Percentiles rank a stretch among this genome's conserved stretches.
These are phyloP conservation scores for Rousettus madagascariensis DNA, from an alignment of 2,797 vertebrate genomes.

Conservation along the genomic window DNA sequence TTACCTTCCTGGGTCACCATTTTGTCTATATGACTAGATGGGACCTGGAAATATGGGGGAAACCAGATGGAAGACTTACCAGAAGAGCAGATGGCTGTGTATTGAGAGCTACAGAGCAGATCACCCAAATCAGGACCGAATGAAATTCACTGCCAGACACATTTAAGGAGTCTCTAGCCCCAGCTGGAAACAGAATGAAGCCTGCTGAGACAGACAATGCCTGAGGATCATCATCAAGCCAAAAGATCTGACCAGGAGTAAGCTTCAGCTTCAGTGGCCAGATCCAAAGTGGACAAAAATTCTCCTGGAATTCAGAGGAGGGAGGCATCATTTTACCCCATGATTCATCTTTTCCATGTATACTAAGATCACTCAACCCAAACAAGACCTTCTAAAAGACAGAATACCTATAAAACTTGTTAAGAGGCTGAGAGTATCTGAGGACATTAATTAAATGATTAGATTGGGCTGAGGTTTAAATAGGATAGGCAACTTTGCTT, in stretches of 20 bases:
- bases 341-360: not conserved
- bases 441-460: not conserved
- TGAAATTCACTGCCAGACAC: slow-evolving; percentile 6
- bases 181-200: slow-evolving; percentile 3
- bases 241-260: not conserved
- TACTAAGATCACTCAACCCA: not conserved
- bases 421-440: not conserved
- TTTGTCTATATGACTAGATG: not conserved
- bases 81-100: not conserved
- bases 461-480: not conserved
- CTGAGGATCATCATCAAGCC: not conserved
- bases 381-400: not conserved
- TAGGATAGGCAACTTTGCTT: not conserved
- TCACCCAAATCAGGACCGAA: not conserved
- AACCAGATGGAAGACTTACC: not conserved
- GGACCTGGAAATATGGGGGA: not conserved
- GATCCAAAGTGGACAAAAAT: not conserved
- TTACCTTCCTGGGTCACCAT: not conserved
- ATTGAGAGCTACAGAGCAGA: not conserved
- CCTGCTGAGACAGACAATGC: not conserved
- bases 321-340: not conserved
- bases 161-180: not conserved
- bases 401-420: not conserved
- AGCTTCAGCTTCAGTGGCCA: not conserved
- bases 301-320: not conserved